Evolutionary conservation across 2,888 invertebrate genomes (phyloP).

Genomic region (Operophtera brumata): DNA sequence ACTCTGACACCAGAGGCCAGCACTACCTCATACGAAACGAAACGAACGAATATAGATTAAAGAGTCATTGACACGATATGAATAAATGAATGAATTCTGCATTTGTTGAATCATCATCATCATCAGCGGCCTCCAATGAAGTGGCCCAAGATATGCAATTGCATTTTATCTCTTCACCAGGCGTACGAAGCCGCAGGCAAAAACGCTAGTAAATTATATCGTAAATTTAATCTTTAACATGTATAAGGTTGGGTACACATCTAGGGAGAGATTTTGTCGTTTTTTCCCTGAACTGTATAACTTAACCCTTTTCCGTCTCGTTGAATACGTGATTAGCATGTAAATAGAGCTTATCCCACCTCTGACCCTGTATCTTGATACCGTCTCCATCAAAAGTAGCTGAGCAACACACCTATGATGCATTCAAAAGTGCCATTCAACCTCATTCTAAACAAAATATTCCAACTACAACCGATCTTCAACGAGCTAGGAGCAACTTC

Average conservation of each 20-base stretch:
- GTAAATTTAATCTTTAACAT: slow-evolving; percentile 11
- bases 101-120: no score
- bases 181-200: no score
- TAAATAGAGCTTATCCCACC: slow-evolving; percentile 29
- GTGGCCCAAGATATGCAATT: no score
- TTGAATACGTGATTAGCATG: slow-evolving; percentile 27
- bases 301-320: slow-evolving; percentile 28
- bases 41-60: no score
- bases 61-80: no score
- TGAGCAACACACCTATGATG: neutral
- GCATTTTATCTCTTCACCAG: no score
- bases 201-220: neutral
- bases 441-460: neutral
- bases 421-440: neutral
- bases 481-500: no score
- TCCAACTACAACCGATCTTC: no score
- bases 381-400: slow-evolving; percentile 3
- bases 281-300: slow-evolving; percentile 24
- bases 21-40: no score
- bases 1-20: no score
- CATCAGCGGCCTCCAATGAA: no score
- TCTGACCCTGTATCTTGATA: slow-evolving; percentile 12
- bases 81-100: no score
- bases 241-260: slow-evolving; percentile 5
- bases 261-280: slow-evolving; percentile 21